Conservation (phyloP, 2,797 vertebrate genomes). For the Simalia tracyae region DNA sequence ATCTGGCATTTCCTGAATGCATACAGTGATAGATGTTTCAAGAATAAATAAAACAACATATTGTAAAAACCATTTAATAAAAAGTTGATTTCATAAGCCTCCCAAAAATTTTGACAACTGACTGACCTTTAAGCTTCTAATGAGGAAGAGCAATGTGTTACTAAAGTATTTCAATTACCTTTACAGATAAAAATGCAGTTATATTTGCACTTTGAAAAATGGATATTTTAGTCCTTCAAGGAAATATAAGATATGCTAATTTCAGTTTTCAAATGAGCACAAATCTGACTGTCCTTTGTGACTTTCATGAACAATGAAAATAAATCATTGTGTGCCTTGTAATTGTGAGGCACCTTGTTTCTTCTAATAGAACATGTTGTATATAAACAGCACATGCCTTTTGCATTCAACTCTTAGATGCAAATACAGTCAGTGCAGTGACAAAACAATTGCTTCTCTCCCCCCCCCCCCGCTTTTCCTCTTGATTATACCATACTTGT, state of each 20-base stretch:
- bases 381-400: conserved; percentile 2
- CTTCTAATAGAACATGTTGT: conserved; percentile 4
- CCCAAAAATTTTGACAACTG: neutral
- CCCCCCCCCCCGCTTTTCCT: neutral
- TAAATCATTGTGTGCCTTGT: neutral
- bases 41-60: neutral
- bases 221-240: conserved; percentile 42
- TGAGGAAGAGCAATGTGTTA: conserved; percentile 42
- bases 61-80: neutral
- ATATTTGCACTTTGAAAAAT: conserved; percentile 49
- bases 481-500: neutral
- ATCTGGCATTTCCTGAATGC: neutral
- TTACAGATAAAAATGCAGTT: conserved; percentile 46
- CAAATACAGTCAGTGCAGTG: conserved; percentile 34
- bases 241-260: conserved; percentile 32
- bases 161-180: conserved; percentile 43
- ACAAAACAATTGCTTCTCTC: conserved; percentile 23
- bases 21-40: neutral
- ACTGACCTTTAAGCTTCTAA: conserved; percentile 49
- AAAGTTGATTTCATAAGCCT: neutral
- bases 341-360: conserved; percentile 33
- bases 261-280: conserved; percentile 48
- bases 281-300: conserved; percentile 22
- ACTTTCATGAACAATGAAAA: conserved; percentile 9
- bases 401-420: conserved; percentile 29